Conservation (phyloP, 1,140 invertebrate species). For the Drosophila santomea region DNA sequence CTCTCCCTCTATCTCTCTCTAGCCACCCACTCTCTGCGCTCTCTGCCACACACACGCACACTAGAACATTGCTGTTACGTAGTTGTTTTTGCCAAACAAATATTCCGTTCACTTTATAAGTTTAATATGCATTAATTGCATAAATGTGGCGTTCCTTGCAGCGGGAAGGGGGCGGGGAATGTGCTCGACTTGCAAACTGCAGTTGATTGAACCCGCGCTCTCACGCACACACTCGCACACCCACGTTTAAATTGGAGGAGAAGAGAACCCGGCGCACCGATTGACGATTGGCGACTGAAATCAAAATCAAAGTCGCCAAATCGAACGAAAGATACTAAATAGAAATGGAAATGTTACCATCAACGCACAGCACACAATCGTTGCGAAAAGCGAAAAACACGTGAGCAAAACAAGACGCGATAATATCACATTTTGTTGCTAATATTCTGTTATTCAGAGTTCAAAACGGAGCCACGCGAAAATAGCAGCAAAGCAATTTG, state of each 20-base stretch:
- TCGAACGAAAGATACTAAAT: constrained; percentile 25
- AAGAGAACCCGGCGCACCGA: constrained; percentile 41
- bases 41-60: constrained; percentile 36
- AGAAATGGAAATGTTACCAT: constrained; percentile 14
- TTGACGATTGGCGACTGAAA: constrained; percentile 70
- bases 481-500: constrained; percentile 54
- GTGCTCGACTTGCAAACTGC: constrained; percentile 34
- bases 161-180: constrained; percentile 17
- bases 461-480: constrained; percentile 45
- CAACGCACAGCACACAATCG: constrained; percentile 14
- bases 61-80: constrained; percentile 61
- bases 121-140: constrained; percentile 50
- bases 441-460: constrained; percentile 25
- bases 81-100: constrained; percentile 77
- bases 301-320: constrained; percentile 79
- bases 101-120: constrained; percentile 35
- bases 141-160: constrained; percentile 41
- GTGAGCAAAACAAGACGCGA: constrained; percentile 18
- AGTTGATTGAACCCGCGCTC: constrained; percentile 72
- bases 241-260: constrained; percentile 15
- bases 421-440: constrained; percentile 47
- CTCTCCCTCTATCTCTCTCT: constrained; percentile 4
- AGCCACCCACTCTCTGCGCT: constrained; percentile 9
- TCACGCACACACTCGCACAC: constrained; percentile 21
- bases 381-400: constrained; percentile 17